These are phyloP conservation scores for Umimayanthus kanabou DNA, from an alignment of 92 coral and sea anemone genomes.

Conservation along the genomic window DNA sequence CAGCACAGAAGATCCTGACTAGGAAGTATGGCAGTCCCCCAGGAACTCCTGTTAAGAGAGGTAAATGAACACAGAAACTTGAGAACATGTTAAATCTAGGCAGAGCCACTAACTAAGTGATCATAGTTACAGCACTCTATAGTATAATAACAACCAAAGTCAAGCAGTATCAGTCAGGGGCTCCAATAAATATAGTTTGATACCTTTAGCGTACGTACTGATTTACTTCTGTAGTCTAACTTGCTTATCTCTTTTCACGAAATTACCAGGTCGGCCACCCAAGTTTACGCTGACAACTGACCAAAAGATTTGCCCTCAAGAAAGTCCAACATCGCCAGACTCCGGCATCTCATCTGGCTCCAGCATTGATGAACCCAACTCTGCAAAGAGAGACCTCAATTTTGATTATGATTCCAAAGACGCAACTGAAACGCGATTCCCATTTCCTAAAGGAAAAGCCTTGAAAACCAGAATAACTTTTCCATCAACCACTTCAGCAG, in stretches of 20 bases:
- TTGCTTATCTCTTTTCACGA: background rate
- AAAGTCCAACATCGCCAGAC: constrained; percentile 98
- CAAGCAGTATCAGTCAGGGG: no score
- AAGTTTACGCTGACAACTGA: constrained; percentile 66
- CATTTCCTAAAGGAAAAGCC: constrained; percentile 73
- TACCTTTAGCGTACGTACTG: no score
- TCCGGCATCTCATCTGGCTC: constrained; percentile 93
- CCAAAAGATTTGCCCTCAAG: constrained; percentile 77
- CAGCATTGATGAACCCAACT: constrained; percentile 76
- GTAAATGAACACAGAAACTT: constrained; percentile 21
- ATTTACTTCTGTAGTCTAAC: background rate
- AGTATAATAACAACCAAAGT: no score
- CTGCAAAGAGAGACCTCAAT: constrained; percentile 75
- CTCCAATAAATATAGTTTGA: background rate
- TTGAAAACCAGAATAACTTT: constrained; percentile 58
- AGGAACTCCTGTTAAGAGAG: constrained; percentile 68
- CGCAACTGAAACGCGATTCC: constrained; percentile 56
- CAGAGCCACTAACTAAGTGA: background rate
- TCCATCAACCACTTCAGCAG: constrained; percentile 49
- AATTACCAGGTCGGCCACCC: constrained; percentile 68
- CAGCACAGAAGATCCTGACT: constrained; percentile 72
- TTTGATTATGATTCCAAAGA: constrained; percentile 76
- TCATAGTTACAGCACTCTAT: no score
- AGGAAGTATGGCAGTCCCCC: constrained; percentile 83
- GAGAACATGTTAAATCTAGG: background rate